Percentiles rank a stretch among this genome's conserved stretches.
phyloP scores from a whole-genome alignment of 2,797 vertebrate species.

The Merluccius polli region DNA sequence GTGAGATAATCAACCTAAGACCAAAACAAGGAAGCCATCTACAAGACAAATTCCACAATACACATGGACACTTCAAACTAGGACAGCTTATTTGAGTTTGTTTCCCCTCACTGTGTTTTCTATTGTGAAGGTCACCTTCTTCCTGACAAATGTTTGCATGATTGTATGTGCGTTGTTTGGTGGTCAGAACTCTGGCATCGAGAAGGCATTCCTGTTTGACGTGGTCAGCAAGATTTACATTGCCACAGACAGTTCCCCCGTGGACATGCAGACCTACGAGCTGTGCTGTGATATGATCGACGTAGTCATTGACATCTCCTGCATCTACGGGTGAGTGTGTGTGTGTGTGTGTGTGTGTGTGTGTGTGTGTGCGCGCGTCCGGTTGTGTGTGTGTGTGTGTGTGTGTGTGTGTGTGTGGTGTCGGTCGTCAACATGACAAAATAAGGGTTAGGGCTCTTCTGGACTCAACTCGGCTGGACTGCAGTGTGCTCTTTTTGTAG shows the following conservation, averaged over 20 bases:
- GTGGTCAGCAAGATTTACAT: constrained; percentile 99
- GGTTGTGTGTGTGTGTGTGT: too few species aligned
- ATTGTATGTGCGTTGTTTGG: not conserved
- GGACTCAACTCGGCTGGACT: not conserved
- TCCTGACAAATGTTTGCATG: not conserved
- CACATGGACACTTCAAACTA: not conserved
- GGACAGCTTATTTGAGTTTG: not conserved
- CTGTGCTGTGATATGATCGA: constrained; percentile 99
- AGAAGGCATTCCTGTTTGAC: constrained; percentile 99
- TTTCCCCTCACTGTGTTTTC: not conserved
- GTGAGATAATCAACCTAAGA: too few species aligned
- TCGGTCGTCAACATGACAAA: not conserved
- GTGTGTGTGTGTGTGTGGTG: too few species aligned
- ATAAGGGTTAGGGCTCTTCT: not conserved
- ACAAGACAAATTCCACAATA: not conserved
- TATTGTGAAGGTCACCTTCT: not conserved
- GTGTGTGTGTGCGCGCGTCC: too few species aligned
- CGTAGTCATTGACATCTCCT: constrained; percentile 98
- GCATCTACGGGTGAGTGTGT: constrained; percentile 93
- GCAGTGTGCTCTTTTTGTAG: not conserved
- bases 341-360: not conserved
- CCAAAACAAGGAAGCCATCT: not conserved
- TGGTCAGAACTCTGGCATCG: constrained; percentile 95
- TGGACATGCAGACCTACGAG: constrained; percentile 99
- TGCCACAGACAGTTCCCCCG: constrained; percentile 97